Evolutionary conservation across 2,113 vertebrate genomes (phyloP), one percentile per base, ranked within the genome.

Genomic region (Acanthochromis polyacanthus): DNA sequence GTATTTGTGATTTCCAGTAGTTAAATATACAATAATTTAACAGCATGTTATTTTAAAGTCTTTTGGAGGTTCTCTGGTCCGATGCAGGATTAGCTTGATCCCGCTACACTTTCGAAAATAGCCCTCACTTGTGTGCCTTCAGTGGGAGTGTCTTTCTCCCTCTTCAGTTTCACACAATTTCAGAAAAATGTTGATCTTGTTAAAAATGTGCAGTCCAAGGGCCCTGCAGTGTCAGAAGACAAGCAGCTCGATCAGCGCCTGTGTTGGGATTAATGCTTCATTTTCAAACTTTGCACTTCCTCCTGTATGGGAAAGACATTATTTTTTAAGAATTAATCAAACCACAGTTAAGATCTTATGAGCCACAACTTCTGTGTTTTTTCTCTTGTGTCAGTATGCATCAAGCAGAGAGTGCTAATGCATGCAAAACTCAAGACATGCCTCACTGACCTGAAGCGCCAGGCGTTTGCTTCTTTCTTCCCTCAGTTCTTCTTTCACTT

Each of bases 401-500:
- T 15, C 4, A 45, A 12, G 1, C 60, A 53, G 1, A 0, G 60
- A 65, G 14, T 19, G 10, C 1, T 1, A 63, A 63, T 51, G 38
- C 10, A 64, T 56, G 23, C n/a, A 46, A 82, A 81, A 78, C 43
- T 15, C 14, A 4, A 23, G 32, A 25, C 23, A 30, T 0, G 15
- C 23, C 32, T 36, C 16, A 82, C 91, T 81, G 67, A 95, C 95
- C 92, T 94, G 92, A 71, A 95, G 78, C 46, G 75, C 75, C 38
- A 30, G 56, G 20, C 92, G 91, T 78, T 94, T 95, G 71, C 36
- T 90, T 78, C 72, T 91, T 75, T 95, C 94, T 0, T 89, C 89
- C 46, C 4, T 73, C 80, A 95, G 79, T 85, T 94, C 94, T n/a
- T 93, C 88, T 91, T 91, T 95, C 77, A 95, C 68, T 78, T 95